These are phyloP conservation scores for Hylaeus anthracinus DNA, from an alignment of 1,140 invertebrate species.

Conservation along the genomic window DNA sequence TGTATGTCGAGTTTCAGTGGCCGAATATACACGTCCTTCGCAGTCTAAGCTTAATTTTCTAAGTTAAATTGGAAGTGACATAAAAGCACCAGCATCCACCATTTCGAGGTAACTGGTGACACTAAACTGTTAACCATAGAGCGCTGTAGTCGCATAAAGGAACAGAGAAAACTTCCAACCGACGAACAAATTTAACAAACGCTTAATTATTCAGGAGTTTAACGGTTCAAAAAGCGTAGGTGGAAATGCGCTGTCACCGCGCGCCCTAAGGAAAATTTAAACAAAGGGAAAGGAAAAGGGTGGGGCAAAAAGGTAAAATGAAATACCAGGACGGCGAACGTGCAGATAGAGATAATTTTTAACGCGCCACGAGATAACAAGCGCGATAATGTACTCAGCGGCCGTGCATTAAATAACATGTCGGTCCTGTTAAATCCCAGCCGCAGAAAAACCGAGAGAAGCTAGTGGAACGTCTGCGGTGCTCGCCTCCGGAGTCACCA, in stretches of 20 bases:
- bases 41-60: too few relatives aligned
- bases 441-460: background rate
- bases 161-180: too few relatives aligned
- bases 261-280: background rate
- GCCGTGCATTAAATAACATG: background rate
- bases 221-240: background rate
- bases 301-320: background rate
- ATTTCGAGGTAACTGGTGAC: too few relatives aligned
- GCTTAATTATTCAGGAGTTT: background rate
- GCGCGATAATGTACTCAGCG: conserved; percentile 3
- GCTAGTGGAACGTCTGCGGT: background rate
- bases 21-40: too few relatives aligned
- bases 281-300: background rate
- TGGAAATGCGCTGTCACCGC: background rate
- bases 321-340: background rate
- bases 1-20: too few relatives aligned
- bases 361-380: background rate
- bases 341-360: background rate
- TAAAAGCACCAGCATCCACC: too few relatives aligned
- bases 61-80: too few relatives aligned
- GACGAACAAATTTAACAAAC: too few relatives aligned
- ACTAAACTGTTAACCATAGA: too few relatives aligned
- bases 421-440: background rate
- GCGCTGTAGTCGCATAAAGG: too few relatives aligned
- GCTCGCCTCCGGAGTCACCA: background rate